phyloP scores from a whole-genome alignment of 2,797 vertebrate species.

The Pachyuromys duprasi region DNA sequence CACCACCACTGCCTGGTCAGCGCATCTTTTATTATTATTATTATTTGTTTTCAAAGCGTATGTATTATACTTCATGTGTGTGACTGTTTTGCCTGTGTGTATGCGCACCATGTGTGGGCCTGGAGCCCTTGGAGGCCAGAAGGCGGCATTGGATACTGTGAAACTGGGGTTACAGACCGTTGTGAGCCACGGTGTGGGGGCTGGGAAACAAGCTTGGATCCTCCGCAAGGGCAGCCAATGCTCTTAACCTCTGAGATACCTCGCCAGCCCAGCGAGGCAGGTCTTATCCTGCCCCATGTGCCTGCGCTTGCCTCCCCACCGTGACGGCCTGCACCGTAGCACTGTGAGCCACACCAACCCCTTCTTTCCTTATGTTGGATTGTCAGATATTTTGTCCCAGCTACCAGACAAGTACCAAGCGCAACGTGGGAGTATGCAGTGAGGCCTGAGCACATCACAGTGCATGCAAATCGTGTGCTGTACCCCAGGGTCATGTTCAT shows the following conservation, averaged over 20 bases:
- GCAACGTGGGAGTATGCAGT: background rate
- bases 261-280: background rate
- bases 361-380: background rate
- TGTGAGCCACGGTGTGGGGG: too few species aligned
- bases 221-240: background rate
- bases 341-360: background rate
- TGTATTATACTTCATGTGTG: background rate
- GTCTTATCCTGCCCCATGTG: too few species aligned
- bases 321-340: background rate
- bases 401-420: background rate
- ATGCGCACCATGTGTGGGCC: background rate
- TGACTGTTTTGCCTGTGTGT: background rate
- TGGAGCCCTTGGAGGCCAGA: background rate
- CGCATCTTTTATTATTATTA: background rate
- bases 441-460: background rate
- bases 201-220: background rate
- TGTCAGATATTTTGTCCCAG: background rate
- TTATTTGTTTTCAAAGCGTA: background rate
- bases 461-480: background rate
- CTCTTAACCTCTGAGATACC: background rate
- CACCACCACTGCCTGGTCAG: background rate
- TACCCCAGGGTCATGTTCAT: background rate
- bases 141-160: background rate
- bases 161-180: background rate
- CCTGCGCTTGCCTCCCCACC: background rate